Evolutionary conservation across 2,797 vertebrate genomes (phyloP), one percentile per base, ranked within the genome.

Genomic region (Falco naumanni): DNA sequence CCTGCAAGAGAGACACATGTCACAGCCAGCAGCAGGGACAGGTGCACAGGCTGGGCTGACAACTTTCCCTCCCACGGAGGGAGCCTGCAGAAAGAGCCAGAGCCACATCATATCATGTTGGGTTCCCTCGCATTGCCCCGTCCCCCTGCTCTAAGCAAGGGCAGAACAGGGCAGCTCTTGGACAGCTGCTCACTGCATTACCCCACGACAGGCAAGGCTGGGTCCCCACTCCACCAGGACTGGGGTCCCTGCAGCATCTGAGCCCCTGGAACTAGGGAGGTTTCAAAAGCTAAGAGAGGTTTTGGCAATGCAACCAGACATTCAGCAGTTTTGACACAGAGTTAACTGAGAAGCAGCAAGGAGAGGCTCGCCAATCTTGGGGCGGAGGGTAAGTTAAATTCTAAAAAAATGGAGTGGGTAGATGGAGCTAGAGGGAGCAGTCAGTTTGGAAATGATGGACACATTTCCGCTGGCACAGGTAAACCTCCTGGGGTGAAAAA

Each of bases 1-100:
- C 99, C 99, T 99, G 98, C 95, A 95, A 95, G 90, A 97, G 82
- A 96, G 41, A 96, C 13, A 11, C 1, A 3, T 6, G 6, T 94
- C 54, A 51, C 45, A 64, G 66, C 8, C 4, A 1, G 37, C 3
- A 2, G 33, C 5, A 5, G 25, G 47, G 45, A 79, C 34, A 61
- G 37, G 19, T 0, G 0, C 26, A 63, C 13, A 24, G 41, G 51
- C 20, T 2, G 8, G 19, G 45, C 34, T 22, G 50, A 57, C 29
- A 33, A n/a, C 64, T 29, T 13, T 26, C 16, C 10, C 47, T 43
- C 4, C 2, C 2, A 0, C 2, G 1, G 28, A 26, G 41, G 48
- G 33, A 64, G 14, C 43, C 43, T 12, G 3, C 19, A 71, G 82
- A 19, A 74, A 83, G 17, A 80, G 26, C 18, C 50, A 72, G n/a